Evolutionary conservation across 2,113 vertebrate species (phyloP).

Genomic region (Ictidomys tridecemlineatus): DNA sequence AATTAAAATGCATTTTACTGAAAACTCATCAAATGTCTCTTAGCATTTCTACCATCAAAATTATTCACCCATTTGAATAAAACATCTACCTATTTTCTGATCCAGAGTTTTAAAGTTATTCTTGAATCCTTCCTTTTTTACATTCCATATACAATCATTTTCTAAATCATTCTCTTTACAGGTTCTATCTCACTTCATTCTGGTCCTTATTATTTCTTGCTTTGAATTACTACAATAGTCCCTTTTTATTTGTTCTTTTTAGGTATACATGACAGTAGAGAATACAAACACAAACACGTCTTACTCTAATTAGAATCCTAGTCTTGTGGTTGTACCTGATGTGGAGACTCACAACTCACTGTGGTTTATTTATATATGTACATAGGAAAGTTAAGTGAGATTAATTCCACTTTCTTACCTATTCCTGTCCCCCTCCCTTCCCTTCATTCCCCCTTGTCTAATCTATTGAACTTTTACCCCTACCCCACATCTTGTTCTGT

Average conservation of each 20-base stretch:
- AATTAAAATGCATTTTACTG: neutral
- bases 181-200: neutral
- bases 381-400: too few species aligned
- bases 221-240: constrained; percentile 2
- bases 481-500: too few species aligned
- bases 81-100: constrained; percentile 8
- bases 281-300: too few species aligned
- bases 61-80: constrained; percentile 16
- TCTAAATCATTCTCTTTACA: neutral
- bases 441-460: too few species aligned
- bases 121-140: neutral
- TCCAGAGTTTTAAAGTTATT: neutral
- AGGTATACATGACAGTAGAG: too few species aligned
- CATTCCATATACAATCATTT: neutral
- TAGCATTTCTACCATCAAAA: constrained; percentile 44
- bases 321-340: too few species aligned
- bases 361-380: too few species aligned
- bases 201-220: neutral
- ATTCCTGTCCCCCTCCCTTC: too few species aligned
- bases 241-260: neutral
- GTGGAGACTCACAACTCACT: too few species aligned
- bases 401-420: too few species aligned
- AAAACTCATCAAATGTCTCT: neutral
- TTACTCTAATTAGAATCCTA: too few species aligned
- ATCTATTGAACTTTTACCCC: too few species aligned